Evolutionary conservation across 2,113 vertebrate genomes (phyloP).

Genomic region (Trematomus loennbergii): DNA sequence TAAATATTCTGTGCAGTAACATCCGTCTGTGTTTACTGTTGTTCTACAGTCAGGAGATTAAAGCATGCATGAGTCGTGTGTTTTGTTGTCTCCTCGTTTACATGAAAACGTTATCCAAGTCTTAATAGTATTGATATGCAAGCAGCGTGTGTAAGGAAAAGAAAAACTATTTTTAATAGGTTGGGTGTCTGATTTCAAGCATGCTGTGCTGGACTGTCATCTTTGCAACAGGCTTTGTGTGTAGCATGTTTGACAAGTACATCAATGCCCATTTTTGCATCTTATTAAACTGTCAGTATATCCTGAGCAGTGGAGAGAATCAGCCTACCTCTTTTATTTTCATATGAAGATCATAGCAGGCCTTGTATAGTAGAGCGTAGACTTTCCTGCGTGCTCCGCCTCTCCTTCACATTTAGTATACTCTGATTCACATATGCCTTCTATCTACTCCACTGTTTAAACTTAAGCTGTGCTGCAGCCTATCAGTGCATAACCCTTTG

Average conservation of each 20-base stretch:
- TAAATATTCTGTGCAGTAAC: conserved; percentile 65
- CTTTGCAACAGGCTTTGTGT: conserved; percentile 50
- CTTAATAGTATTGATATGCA: conserved; percentile 62
- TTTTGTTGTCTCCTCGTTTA: conserved; percentile 68
- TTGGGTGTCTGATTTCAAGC: conserved; percentile 44
- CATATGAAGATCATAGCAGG: conserved; percentile 57
- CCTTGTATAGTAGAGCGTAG: conserved; percentile 58
- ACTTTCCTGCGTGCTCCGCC: conserved; percentile 41
- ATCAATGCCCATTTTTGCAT: conserved; percentile 47
- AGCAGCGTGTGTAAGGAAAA: conserved; percentile 41
- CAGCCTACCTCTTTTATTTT: conserved; percentile 75
- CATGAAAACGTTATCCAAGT: conserved; percentile 46
- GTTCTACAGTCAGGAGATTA: conserved; percentile 64
- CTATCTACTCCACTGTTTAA: conserved; percentile 43
- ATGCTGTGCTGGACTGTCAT: conserved; percentile 61
- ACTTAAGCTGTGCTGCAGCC: conserved; percentile 19
- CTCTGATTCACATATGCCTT: conserved; percentile 75
- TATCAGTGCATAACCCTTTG: neutral
- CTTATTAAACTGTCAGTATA: conserved; percentile 37
- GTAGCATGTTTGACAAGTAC: conserved; percentile 63
- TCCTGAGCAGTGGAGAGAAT: conserved; percentile 51
- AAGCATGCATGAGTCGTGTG: conserved; percentile 71
- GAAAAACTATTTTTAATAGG: conserved; percentile 42
- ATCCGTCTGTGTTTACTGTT: conserved; percentile 66
- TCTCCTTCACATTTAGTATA: conserved; percentile 54